Evolutionary conservation across 2,888 invertebrate genomes (phyloP).

Genomic region (Agonopterix arenella): DNA sequence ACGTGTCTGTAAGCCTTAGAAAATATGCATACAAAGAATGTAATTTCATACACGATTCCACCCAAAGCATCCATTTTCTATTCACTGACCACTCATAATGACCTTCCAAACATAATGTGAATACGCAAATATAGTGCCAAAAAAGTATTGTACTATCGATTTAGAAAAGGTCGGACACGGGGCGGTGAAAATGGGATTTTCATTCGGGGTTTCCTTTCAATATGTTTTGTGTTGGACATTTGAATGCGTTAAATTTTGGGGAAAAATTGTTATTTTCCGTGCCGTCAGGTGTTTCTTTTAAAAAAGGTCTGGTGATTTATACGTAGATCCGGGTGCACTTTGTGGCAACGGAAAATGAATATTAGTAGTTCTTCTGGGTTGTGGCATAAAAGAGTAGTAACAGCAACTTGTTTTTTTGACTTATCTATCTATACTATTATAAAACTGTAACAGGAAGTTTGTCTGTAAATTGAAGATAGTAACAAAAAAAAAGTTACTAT

Average conservation of each 20-base stretch:
- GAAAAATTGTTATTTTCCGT: constrained; percentile 60
- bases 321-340: constrained; percentile 9
- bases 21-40: constrained; percentile 21
- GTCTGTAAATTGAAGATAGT: too few relatives aligned
- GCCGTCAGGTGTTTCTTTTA: constrained; percentile 33
- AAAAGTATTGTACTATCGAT: constrained; percentile 37
- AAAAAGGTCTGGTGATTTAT: constrained; percentile 27
- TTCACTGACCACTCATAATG: constrained; percentile 44
- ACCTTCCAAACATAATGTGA: constrained; percentile 41
- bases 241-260: constrained; percentile 70
- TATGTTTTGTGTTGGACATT: constrained; percentile 21
- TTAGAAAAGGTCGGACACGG: constrained; percentile 53
- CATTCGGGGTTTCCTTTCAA: constrained; percentile 50
- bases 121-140: constrained; percentile 43
- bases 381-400: too few relatives aligned
- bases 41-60: constrained; percentile 46
- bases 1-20: too few relatives aligned
- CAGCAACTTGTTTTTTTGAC: too few relatives aligned
- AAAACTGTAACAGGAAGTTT: too few relatives aligned
- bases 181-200: constrained; percentile 54
- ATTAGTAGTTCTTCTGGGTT: too few relatives aligned
- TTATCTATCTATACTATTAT: too few relatives aligned
- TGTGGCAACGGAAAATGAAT: not conserved
- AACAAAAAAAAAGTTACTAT: too few relatives aligned
- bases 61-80: constrained; percentile 37